Evolutionary conservation across 2,888 invertebrate species (phyloP), one percentile per base, ranked within the genome.

Genomic region (Tetheella fluctuosa): DNA sequence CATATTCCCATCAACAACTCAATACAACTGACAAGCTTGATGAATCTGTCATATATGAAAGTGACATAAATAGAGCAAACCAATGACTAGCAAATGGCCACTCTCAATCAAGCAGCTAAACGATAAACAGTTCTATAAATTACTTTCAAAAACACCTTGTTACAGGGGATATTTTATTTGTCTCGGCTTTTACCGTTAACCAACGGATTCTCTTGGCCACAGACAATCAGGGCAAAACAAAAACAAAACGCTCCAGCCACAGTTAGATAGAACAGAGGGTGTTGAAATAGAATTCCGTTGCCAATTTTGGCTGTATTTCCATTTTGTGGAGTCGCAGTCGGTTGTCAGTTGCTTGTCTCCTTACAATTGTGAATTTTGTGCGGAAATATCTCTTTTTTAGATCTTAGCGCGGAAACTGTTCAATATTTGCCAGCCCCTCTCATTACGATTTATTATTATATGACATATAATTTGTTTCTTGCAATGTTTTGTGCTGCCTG

Each of bases 161-260:
- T 73, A 73, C 73, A 66, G 70, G 72, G 75, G 77, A 71, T 68
- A 74, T 73, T 79, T 77, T 77, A 81, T 86, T 86, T 37, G 85
- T 88, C 81, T 83, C 76, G 59, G 65, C 64, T 68, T 55, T 70
- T 81, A 81, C 84, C 77, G 86, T 84, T 88, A 84, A 71, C 72
- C 68, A 74, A 72, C 76, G 78, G 79, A 75, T 75, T 80, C 75
- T 69, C 64, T 75, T 72, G 75, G 74, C 74, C 69, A 68, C 68
- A 71, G 77, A 75, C 83, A 88, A 89, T 87, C 88, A 87, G 87
- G 78, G 86, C 88, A 83, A 81, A 88, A 86, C 86, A 81, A 78
- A 79, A 85, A 85, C 85, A 86, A 84, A 81, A 84, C 81, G 67
- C 71, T 69, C 58, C 68, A 67, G 65, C 69, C 66, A 65, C 67